phyloP scores from a whole-genome alignment of 2,888 invertebrate species.

The Acleris sparsana region DNA sequence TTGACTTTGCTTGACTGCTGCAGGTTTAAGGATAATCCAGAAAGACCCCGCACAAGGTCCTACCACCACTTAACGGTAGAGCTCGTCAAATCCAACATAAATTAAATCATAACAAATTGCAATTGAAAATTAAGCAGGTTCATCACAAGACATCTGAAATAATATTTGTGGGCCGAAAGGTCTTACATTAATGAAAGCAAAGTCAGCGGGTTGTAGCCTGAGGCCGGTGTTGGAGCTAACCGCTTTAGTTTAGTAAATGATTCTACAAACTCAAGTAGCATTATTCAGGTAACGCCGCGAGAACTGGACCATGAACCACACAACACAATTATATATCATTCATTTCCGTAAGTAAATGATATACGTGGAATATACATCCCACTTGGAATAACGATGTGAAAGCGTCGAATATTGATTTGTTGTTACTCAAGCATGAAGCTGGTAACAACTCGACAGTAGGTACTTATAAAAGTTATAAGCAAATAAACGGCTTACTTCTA shows the following conservation, averaged over 20 bases:
- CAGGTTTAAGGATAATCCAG: too few relatives aligned
- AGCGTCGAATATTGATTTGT: not conserved
- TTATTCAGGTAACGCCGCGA: slow-evolving; percentile 55
- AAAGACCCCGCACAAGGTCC: too few relatives aligned
- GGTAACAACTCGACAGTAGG: slow-evolving; percentile 3
- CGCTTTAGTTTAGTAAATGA: slow-evolving; percentile 67
- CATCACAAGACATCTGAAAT: slow-evolving; percentile 34
- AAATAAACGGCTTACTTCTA: slow-evolving; percentile 9
- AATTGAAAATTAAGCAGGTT: slow-evolving; percentile 3
- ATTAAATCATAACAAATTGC: slow-evolving; percentile 17
- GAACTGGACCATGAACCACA: slow-evolving; percentile 32
- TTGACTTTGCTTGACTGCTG: too few relatives aligned
- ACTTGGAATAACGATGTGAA: too few relatives aligned
- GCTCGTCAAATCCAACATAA: not conserved
- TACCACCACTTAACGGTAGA: too few relatives aligned
- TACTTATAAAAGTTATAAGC: not conserved
- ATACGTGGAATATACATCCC: too few relatives aligned
- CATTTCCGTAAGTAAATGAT: not conserved
- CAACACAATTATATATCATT: not conserved
- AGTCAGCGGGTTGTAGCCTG: slow-evolving; percentile 49
- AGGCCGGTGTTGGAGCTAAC: slow-evolving; percentile 63
- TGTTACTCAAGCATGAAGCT: not conserved
- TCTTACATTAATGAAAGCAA: slow-evolving; percentile 57
- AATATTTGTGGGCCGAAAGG: slow-evolving; percentile 58
- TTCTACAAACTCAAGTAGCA: slow-evolving; percentile 70